phyloP scores from a whole-genome alignment of 2,113 vertebrate species.

The Meles meles region DNA sequence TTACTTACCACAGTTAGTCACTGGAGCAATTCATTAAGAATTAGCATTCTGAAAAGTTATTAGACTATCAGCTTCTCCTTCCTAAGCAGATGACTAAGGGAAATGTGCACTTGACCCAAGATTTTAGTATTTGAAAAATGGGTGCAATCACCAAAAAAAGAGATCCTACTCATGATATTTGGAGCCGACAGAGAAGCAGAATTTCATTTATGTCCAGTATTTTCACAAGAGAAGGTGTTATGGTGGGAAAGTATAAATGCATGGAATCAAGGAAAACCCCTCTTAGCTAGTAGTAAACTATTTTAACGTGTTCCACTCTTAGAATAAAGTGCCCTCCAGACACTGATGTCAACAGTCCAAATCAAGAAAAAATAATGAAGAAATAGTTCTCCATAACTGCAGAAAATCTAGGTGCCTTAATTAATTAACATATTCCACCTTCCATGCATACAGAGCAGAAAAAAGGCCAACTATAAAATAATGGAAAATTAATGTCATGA shows the following conservation, averaged over 20 bases:
- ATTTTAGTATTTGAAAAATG: neutral
- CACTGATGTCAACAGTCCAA: neutral
- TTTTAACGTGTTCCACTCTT: neutral
- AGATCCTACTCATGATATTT: neutral
- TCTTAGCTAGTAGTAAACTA: neutral
- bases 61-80: neutral
- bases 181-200: neutral
- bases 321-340: neutral
- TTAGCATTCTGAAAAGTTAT: neutral
- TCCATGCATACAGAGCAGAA: neutral
- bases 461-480: neutral
- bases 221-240: neutral
- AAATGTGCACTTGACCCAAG: neutral
- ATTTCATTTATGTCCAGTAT: neutral
- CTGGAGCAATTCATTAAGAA: neutral
- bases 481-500: neutral
- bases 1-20: neutral
- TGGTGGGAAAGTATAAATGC: neutral
- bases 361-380: neutral
- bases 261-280: neutral
- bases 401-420: neutral
- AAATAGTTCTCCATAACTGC: neutral
- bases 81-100: neutral
- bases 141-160: neutral
- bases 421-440: neutral